Base-by-base conservation (phyloP, 92 coral and sea anemone species). In the Desmophyllum pertusum region DNA sequence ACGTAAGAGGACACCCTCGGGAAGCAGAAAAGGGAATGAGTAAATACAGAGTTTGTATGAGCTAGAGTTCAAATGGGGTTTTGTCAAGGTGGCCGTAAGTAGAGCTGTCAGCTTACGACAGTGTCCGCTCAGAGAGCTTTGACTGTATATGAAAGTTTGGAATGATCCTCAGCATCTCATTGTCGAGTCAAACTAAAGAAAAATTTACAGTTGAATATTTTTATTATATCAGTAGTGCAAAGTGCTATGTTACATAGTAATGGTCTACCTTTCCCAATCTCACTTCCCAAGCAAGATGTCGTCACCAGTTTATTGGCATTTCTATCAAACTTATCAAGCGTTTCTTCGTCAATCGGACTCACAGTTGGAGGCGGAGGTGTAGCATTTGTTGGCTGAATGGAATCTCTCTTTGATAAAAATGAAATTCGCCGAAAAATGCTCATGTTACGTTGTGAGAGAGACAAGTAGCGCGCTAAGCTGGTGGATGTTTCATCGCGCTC, bases 231-330 rank as follows among this genome's bases (percentile, higher is more conserved):
- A 50, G 3, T 50, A 50, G 7, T 13, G 55, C 55, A 10, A 50
- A 5, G 55, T 50, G 36, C 31, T 61, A 10, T 46, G 18, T 46
- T 46, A 46, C 17, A 11, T 46, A 46, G 30, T 21, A 36, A 10
- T 19, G 14, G 23, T 66, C 38, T 17, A 66, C 72, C 72, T 66
- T 19, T 66, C 41, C 41, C 72, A 38, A 66, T 66, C 19, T 66
- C 27, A 18, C 72, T 66, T 31, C 72, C 43, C 6, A 66, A 66
- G 72, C 72, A 66, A 66, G 72, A 66, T 23, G 72, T 66, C 43
- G 35, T 36, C 25, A 1, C 21, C 40, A 21, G 25, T 9, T 31
- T 23, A 65, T 36, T 15, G 39, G 9, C 35, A 19, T 3, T 66
- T 66, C 17, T 41, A 66, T 66, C 38, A 41, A 17, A 14, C 17